Evolutionary conservation across 2,113 vertebrate genomes (phyloP).

Genomic region (Bubo blakistoni): DNA sequence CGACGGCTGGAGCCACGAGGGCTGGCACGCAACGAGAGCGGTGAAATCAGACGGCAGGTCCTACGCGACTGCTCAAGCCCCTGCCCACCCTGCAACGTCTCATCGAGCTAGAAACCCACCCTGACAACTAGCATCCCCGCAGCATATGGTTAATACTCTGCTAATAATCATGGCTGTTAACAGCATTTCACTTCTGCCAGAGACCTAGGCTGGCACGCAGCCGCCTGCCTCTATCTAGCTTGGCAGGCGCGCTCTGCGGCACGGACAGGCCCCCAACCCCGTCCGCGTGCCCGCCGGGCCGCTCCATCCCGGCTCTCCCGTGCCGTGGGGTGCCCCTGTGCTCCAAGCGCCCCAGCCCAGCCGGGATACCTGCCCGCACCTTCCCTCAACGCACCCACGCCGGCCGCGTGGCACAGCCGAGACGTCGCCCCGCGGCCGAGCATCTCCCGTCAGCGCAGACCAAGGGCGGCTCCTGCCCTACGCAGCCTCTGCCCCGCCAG

Average conservation of each 20-base stretch:
- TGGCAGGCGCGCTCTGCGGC: not conserved
- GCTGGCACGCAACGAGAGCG: not conserved
- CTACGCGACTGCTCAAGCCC: slow-evolving; percentile 19
- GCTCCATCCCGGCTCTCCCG: not conserved
- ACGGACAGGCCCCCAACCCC: not conserved
- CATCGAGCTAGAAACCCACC: not conserved
- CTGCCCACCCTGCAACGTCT: not conserved
- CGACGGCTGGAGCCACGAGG: rapidly evolving
- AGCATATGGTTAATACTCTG: slow-evolving; percentile 66
- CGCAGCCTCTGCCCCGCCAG: rapidly evolving
- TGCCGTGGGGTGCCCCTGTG: not conserved
- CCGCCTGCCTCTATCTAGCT: not conserved
- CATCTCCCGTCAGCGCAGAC: rapidly evolving
- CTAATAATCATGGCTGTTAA: slow-evolving; percentile 61
- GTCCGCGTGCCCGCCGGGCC: not conserved
- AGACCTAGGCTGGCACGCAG: slow-evolving; percentile 19
- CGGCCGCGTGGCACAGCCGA: rapidly evolving
- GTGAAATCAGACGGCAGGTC: not conserved
- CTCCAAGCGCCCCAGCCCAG: not conserved
- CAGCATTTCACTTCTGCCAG: slow-evolving; percentile 45
- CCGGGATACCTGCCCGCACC: not conserved
- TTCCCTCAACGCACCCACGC: rapidly evolving
- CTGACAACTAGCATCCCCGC: not conserved
- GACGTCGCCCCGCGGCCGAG: not conserved
- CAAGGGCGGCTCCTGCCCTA: rapidly evolving